Conservation (phyloP, 2,113 vertebrate genomes). For the Tupaia chinensis region DNA sequence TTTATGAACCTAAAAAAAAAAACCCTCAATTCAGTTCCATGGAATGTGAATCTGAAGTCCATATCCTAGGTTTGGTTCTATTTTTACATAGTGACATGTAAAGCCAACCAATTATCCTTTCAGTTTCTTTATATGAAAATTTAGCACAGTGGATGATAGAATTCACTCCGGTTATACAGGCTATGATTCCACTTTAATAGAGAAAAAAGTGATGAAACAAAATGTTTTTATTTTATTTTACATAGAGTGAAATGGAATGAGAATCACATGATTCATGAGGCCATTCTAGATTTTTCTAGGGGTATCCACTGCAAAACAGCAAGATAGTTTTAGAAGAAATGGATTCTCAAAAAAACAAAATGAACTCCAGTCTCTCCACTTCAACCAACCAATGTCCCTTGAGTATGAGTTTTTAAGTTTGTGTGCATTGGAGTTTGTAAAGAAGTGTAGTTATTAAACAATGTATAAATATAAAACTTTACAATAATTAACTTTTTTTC, state of each 20-base stretch:
- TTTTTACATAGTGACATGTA: background rate
- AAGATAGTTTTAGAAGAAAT: background rate
- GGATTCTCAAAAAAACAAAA: constrained; percentile 16
- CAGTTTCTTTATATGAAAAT: background rate
- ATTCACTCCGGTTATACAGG: background rate
- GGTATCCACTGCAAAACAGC: background rate
- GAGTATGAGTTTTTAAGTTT: background rate
- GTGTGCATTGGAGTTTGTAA: background rate
- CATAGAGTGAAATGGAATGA: background rate
- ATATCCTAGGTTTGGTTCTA: background rate
- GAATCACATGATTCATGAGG: background rate
- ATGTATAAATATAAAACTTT: background rate
- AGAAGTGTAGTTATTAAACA: background rate
- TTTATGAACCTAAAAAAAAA: background rate
- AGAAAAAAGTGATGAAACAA: background rate
- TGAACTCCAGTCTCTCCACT: background rate
- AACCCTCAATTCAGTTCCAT: background rate
- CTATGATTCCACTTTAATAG: constrained; percentile 17
- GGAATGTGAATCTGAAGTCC: background rate
- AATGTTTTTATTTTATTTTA: background rate
- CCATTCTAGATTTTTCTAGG: background rate
- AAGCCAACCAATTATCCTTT: background rate
- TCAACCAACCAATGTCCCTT: background rate
- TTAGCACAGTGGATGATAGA: background rate
- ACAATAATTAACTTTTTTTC: background rate